These are phyloP conservation scores for Cydia amplana DNA, from an alignment of 1,140 invertebrate genomes.

Conservation along the genomic window DNA sequence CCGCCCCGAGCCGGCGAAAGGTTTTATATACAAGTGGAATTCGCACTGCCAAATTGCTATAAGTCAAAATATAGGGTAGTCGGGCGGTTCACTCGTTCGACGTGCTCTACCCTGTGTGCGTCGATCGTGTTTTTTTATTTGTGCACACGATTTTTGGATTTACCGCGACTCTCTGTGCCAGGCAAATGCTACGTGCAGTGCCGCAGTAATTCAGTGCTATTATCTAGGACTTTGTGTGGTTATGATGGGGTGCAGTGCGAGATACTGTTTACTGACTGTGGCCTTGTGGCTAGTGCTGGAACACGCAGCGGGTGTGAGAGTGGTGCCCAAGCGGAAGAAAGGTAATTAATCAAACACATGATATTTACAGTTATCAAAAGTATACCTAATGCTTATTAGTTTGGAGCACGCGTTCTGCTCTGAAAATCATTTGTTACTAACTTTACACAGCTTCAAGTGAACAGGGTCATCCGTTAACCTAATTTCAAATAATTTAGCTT, in stretches of 20 bases:
- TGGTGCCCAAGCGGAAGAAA: slow-evolving; percentile 78
- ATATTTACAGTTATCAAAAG: background rate
- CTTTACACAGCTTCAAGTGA: background rate
- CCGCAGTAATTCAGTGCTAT: slow-evolving; percentile 51
- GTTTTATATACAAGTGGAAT: slow-evolving; percentile 80
- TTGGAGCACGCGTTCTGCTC: slow-evolving; percentile 2
- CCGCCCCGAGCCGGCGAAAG: slow-evolving; percentile 75
- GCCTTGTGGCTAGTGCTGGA: slow-evolving; percentile 76
- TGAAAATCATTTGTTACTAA: background rate
- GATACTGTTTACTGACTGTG: slow-evolving; percentile 75
- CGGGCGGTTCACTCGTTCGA: slow-evolving; percentile 71
- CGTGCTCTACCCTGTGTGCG: slow-evolving; percentile 49
- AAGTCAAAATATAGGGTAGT: slow-evolving; percentile 80
- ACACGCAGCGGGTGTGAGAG: slow-evolving; percentile 71
- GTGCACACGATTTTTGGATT: slow-evolving; percentile 48
- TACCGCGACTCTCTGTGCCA: slow-evolving; percentile 45
- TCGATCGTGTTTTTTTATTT: slow-evolving; percentile 36
- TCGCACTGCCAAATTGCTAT: slow-evolving; percentile 77
- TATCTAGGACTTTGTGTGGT: slow-evolving; percentile 56
- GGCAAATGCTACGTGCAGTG: slow-evolving; percentile 67
- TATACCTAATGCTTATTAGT: too few relatives aligned
- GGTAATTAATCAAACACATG: slow-evolving; percentile 55
- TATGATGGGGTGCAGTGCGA: slow-evolving; percentile 74
- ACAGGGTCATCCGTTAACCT: background rate
- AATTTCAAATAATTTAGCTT: background rate